A percentile compares a stretch with the other conserved stretches of the same genome.
phyloP scores from a whole-genome alignment of 2,113 vertebrate genomes.

The Pelvicachromis taeniatus region DNA sequence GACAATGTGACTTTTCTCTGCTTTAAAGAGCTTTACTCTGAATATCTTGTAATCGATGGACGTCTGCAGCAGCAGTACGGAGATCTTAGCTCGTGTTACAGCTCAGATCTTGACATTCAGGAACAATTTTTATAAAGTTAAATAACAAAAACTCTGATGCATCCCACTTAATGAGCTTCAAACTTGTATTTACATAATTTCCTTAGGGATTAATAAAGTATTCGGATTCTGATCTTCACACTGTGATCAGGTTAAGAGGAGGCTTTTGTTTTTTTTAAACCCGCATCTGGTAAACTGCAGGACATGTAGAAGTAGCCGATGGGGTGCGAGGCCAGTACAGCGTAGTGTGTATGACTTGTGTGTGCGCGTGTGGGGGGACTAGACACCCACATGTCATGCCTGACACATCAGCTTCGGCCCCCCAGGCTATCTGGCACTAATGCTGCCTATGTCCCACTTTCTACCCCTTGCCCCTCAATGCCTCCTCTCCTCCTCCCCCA shows the following conservation, averaged over 20 bases:
- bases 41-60: not conserved
- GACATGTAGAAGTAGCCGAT: conserved; percentile 82
- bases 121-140: not conserved
- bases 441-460: conserved; percentile 74
- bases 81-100: not conserved
- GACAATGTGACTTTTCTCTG: not conserved
- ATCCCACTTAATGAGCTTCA: not conserved
- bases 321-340: conserved; percentile 74
- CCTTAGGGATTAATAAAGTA: too few species aligned
- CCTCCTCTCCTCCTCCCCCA: conserved; percentile 58
- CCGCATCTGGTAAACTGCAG: conserved; percentile 71
- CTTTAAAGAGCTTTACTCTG: not conserved
- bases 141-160: not conserved
- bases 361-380: conserved; percentile 65
- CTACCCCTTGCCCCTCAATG: conserved; percentile 73
- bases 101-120: not conserved
- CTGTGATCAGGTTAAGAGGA: not conserved
- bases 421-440: conserved; percentile 66
- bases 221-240: not conserved
- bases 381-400: conserved; percentile 73
- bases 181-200: not conserved
- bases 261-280: conserved; percentile 32
- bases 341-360: conserved; percentile 49
- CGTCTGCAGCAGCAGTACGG: not conserved
- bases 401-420: conserved; percentile 68